Evolutionary conservation across 2,797 vertebrate genomes (phyloP).

Genomic region (Furcifer pardalis): DNA sequence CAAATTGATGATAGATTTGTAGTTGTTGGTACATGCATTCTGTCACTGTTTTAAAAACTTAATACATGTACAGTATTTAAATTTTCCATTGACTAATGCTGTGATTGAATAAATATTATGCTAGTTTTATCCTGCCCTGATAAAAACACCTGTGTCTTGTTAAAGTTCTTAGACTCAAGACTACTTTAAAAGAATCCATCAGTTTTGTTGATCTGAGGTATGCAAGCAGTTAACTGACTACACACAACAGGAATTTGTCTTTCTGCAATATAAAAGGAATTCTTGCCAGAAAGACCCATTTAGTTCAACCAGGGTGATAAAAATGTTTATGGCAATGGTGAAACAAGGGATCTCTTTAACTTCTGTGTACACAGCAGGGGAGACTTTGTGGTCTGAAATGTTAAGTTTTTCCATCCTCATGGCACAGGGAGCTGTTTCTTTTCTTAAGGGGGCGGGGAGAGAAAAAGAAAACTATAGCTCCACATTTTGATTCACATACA

Average conservation of each 20-base stretch:
- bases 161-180: neutral
- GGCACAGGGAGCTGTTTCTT: neutral
- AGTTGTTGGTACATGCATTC: neutral
- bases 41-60: neutral
- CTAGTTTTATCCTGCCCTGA: neutral
- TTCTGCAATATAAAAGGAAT: constrained; percentile 11
- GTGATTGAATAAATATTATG: neutral
- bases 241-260: neutral
- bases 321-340: neutral
- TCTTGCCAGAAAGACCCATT: constrained; percentile 17
- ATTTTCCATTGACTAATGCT: neutral
- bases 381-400: neutral
- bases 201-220: neutral
- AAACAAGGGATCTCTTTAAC: constrained; percentile 31
- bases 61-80: neutral
- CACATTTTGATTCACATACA: neutral
- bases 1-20: neutral
- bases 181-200: neutral
- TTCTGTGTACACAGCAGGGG: neutral
- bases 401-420: constrained; percentile 25
- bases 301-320: neutral
- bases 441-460: neutral
- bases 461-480: neutral
- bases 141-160: neutral
- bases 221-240: neutral